Evolutionary conservation across 2,113 vertebrate species (phyloP).

Genomic region (Ellobius talpinus): DNA sequence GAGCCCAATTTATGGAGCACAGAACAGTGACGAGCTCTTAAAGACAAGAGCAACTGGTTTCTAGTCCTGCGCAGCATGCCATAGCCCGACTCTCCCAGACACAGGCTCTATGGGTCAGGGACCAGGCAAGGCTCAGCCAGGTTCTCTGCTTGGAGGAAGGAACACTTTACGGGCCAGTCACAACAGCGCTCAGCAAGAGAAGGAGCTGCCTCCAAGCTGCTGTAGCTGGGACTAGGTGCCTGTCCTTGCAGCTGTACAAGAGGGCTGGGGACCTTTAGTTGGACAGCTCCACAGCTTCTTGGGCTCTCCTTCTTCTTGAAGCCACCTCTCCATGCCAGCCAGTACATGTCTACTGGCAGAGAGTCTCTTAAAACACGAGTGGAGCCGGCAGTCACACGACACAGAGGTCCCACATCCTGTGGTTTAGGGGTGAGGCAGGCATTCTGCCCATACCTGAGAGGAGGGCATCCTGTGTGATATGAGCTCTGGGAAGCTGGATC

Average conservation of each 20-base stretch:
- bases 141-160: background rate
- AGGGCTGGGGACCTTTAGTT: background rate
- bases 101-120: background rate
- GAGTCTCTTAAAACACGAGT: background rate
- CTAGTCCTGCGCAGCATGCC: background rate
- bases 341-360: fast-evolving
- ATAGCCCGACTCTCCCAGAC: background rate
- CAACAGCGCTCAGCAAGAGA: fast-evolving
- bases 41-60: too few relatives aligned
- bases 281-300: fast-evolving
- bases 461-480: background rate
- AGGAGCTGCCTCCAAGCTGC: fast-evolving
- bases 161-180: background rate
- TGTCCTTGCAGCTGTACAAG: background rate
- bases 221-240: fast-evolving
- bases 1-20: background rate
- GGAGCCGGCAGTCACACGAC: too few relatives aligned
- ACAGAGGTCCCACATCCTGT: fast-evolving
- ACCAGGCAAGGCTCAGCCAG: background rate
- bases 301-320: background rate
- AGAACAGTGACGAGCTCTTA: background rate
- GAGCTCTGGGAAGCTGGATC: background rate
- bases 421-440: background rate
- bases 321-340: background rate
- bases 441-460: background rate